These are phyloP conservation scores for Eubasilissa splendida DNA, from an alignment of 2,888 invertebrate species.

Conservation along the genomic window DNA sequence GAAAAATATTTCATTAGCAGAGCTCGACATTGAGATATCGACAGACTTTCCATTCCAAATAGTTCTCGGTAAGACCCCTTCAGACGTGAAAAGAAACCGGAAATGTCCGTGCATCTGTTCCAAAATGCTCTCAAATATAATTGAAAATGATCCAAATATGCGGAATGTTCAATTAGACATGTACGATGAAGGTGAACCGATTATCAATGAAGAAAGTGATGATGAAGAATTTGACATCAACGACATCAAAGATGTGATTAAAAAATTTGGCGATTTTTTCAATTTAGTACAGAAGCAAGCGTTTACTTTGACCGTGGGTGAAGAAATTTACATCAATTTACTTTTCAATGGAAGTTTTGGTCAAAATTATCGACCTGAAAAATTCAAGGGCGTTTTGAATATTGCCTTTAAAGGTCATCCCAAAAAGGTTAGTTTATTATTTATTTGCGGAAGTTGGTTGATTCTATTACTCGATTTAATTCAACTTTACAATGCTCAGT, in stretches of 20 bases:
- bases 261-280: conserved; percentile 35
- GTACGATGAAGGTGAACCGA: not conserved
- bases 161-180: conserved; percentile 6
- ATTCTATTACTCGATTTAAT: too few species aligned
- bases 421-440: conserved; percentile 40
- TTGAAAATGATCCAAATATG: conserved; percentile 29
- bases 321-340: conserved; percentile 27
- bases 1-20: conserved; percentile 33
- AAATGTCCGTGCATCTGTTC: conserved; percentile 24
- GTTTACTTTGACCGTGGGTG: not conserved
- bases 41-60: conserved; percentile 42
- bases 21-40: conserved; percentile 30
- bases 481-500: too few species aligned
- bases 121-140: conserved; percentile 13
- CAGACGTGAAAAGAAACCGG: not conserved
- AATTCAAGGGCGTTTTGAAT: conserved; percentile 11
- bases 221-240: conserved; percentile 32
- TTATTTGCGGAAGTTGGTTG: not conserved
- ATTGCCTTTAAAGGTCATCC: conserved; percentile 14
- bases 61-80: conserved; percentile 25
- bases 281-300: conserved; percentile 14
- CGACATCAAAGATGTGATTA: conserved; percentile 32
- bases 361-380: conserved; percentile 37
- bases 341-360: conserved; percentile 36
- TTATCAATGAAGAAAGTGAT: not conserved